These are phyloP conservation scores for Eunapius fragilis DNA, from an alignment of 37 sponge, comb jelly and placozoan species.

Conservation along the genomic window DNA sequence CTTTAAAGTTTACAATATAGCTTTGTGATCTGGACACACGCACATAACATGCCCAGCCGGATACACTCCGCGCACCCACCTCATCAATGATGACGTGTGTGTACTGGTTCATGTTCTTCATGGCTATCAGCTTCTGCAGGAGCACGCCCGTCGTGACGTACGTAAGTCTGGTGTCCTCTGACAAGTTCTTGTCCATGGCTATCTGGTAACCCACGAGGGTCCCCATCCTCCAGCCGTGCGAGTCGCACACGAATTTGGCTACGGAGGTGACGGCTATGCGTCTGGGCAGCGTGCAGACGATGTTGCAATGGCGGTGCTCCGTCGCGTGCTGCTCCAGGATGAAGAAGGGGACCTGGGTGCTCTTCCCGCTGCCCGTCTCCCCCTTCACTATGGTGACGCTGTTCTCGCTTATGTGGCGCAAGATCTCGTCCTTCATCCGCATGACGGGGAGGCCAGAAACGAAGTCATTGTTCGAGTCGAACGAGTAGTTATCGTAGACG, in stretches of 20 bases:
- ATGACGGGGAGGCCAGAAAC: slow-evolving; percentile 66
- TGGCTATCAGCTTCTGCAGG: slow-evolving; percentile 79
- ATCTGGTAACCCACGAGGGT: slow-evolving; percentile 96
- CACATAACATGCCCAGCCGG: background rate
- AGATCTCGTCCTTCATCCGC: slow-evolving; percentile 45
- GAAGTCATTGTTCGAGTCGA: slow-evolving; percentile 18
- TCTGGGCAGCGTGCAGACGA: slow-evolving; percentile 95
- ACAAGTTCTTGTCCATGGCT: slow-evolving; percentile 65
- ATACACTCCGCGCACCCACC: slow-evolving; percentile 38
- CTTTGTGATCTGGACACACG: too few species aligned
- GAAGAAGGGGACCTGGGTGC: slow-evolving; percentile 95
- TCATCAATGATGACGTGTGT: slow-evolving; percentile 97
- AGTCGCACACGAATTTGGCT: slow-evolving; percentile 76
- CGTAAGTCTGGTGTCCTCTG: slow-evolving; percentile 87
- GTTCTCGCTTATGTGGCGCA: slow-evolving; percentile 72
- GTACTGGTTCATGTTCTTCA: slow-evolving; percentile 91
- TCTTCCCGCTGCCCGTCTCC: slow-evolving; percentile 91
- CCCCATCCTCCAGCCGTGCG: slow-evolving; percentile 80
- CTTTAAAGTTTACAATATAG: too few species aligned
- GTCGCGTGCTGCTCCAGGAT: slow-evolving; percentile 75
- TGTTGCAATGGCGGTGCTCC: slow-evolving; percentile 83
- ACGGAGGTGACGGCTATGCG: slow-evolving; percentile 89
- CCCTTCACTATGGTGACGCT: slow-evolving; percentile 87
- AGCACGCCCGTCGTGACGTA: slow-evolving; percentile 95
- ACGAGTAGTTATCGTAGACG: slow-evolving; percentile 37